Evolutionary conservation across 2,797 vertebrate species (phyloP).

Genomic region (Ispidina lecontei): DNA sequence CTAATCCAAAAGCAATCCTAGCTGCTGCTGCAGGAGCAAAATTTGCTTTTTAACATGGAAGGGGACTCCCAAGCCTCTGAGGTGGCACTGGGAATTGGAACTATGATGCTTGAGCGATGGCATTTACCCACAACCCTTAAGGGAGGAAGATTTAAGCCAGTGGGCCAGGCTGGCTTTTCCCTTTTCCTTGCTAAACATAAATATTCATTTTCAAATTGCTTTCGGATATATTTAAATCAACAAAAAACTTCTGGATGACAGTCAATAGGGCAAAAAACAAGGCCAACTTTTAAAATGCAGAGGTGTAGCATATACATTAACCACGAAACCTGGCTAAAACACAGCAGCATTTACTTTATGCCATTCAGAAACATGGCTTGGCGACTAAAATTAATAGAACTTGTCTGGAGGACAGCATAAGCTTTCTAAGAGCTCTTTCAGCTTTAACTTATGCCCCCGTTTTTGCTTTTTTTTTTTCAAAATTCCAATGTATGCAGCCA

Average conservation of each 20-base stretch:
- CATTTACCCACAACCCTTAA: not conserved
- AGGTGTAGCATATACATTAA: conserved; percentile 13
- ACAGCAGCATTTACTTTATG: conserved; percentile 53
- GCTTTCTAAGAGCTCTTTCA: conserved; percentile 59
- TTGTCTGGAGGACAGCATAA: conserved; percentile 14
- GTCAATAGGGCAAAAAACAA: conserved; percentile 39
- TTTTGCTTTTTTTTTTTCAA: not conserved
- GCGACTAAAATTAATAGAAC: conserved; percentile 41
- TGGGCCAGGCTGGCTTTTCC: not conserved
- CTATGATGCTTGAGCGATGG: not conserved
- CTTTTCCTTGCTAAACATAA: conserved; percentile 24
- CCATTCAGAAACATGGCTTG: conserved; percentile 49
- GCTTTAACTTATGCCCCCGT: not conserved
- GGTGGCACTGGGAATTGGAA: not conserved
- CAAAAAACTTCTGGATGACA: conserved; percentile 2
- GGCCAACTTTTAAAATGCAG: not conserved
- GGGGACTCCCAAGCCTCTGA: not conserved
- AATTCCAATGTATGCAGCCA: conserved; percentile 26
- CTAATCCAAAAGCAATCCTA: not conserved
- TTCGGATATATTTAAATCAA: conserved; percentile 50
- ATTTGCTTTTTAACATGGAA: not conserved
- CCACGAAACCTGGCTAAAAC: not conserved
- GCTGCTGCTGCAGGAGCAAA: not conserved
- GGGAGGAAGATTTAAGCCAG: not conserved
- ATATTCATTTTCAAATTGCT: conserved; percentile 52